Evolutionary conservation across 2,113 vertebrate genomes (phyloP).

Genomic region (Sigmodon hispidus): DNA sequence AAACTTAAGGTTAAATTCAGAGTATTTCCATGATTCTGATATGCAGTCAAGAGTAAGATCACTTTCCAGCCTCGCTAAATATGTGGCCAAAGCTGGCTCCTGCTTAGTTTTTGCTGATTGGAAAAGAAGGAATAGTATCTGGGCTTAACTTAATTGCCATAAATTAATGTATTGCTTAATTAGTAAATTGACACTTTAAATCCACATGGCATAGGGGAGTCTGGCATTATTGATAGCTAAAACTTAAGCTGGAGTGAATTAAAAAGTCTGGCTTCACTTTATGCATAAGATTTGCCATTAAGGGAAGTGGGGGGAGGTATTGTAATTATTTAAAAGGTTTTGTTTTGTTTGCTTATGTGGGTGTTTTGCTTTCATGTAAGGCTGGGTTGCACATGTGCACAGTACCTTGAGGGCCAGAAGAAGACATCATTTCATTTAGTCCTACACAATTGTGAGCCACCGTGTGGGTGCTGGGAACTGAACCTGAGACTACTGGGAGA

Average conservation of each 20-base stretch:
- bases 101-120: slow-evolving; percentile 50
- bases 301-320: neutral
- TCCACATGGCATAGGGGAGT: neutral
- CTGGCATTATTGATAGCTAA: slow-evolving; percentile 35
- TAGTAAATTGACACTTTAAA: slow-evolving; percentile 41
- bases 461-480: neutral
- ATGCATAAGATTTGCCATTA: neutral
- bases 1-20: slow-evolving; percentile 36
- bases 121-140: slow-evolving; percentile 42
- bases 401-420: neutral
- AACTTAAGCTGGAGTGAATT: slow-evolving; percentile 38
- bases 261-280: neutral
- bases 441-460: neutral
- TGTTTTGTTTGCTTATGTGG: neutral
- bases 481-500: neutral
- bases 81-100: neutral
- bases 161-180: slow-evolving; percentile 35
- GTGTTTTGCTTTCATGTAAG: neutral
- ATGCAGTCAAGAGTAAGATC: neutral
- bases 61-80: slow-evolving; percentile 20
- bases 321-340: neutral
- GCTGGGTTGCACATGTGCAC: neutral
- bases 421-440: neutral
- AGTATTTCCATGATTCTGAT: slow-evolving; percentile 34
- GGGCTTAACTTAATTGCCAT: slow-evolving; percentile 28